Conservation (phyloP, 2,888 invertebrate species). For the Zonitis immaculata region DNA sequence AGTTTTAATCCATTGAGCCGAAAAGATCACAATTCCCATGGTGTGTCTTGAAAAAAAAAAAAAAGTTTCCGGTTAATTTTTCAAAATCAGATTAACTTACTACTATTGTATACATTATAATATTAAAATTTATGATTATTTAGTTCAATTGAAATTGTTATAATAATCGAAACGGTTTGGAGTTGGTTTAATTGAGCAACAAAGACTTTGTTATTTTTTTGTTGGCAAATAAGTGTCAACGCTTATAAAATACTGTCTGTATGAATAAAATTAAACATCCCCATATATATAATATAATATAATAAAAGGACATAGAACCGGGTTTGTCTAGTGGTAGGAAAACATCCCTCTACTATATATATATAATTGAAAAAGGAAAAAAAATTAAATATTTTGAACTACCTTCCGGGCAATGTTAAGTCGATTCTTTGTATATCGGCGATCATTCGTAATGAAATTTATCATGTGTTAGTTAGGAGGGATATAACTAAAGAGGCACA, state of each 20-base stretch:
- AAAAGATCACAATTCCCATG: too few species aligned
- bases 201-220: background rate
- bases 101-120: too few species aligned
- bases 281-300: conserved; percentile 18
- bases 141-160: background rate
- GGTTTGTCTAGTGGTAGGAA: conserved; percentile 36
- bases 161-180: background rate
- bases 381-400: conserved; percentile 11
- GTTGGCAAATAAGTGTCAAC: conserved; percentile 31
- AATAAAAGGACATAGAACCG: conserved; percentile 32
- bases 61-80: too few species aligned
- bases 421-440: conserved; percentile 41
- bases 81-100: background rate
- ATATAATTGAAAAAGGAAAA: conserved; percentile 30
- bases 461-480: conserved; percentile 41
- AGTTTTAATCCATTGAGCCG: too few species aligned
- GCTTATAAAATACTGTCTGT: conserved; percentile 30
- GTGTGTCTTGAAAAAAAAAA: too few species aligned
- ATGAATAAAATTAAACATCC: conserved; percentile 31
- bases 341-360: conserved; percentile 40
- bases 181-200: background rate
- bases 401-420: conserved; percentile 38
- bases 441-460: conserved; percentile 43
- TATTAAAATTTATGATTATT: too few species aligned
- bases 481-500: conserved; percentile 27